These are phyloP conservation scores for Chloroceryle aenea DNA, from an alignment of 2,113 vertebrate genomes.

Conservation along the genomic window DNA sequence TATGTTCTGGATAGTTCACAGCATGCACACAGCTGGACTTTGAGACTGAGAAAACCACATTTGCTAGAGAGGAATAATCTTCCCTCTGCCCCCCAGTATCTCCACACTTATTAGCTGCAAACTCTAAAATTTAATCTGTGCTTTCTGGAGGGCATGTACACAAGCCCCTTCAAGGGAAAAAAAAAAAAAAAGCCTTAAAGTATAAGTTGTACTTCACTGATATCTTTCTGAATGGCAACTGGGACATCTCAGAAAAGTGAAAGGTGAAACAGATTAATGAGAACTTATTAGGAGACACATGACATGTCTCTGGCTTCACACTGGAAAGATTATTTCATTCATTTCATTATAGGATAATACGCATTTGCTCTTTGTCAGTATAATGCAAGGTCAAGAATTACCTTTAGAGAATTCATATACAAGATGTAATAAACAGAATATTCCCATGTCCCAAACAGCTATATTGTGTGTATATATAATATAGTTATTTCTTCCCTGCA, in stretches of 20 bases:
- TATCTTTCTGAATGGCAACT: neutral
- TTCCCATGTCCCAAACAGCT: neutral
- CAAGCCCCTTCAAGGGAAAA: neutral
- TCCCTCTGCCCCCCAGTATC: neutral
- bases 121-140: neutral
- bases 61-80: neutral
- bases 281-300: neutral
- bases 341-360: neutral
- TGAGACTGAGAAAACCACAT: neutral
- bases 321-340: neutral
- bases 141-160: neutral
- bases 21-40: neutral
- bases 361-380: neutral
- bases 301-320: accelerated
- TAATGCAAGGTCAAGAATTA: neutral
- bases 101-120: neutral
- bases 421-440: neutral
- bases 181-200: neutral
- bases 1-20: neutral
- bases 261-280: neutral
- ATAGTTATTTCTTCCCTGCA: neutral
- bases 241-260: neutral
- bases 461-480: accelerated
- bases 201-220: neutral
- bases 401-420: neutral